phyloP scores from a whole-genome alignment of 2,113 vertebrate genomes.

The Chlorodrepanis virens region DNA sequence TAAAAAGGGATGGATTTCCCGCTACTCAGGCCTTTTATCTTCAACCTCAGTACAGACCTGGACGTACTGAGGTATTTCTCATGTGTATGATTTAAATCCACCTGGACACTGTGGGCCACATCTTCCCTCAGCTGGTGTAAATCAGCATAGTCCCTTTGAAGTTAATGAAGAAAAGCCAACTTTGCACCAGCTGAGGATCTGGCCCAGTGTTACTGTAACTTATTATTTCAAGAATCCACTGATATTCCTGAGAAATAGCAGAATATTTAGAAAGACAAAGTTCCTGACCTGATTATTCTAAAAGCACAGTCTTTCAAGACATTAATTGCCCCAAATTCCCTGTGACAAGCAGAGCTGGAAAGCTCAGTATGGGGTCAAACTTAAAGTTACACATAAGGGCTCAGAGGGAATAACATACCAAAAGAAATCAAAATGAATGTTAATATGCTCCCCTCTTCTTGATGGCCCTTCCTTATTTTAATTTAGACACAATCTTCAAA shows the following conservation, averaged over 20 bases:
- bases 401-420: not conserved
- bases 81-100: constrained; percentile 49
- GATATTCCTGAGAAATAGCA: constrained; percentile 39
- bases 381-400: not conserved
- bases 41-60: constrained; percentile 37
- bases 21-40: constrained; percentile 50
- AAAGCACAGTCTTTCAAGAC: constrained; percentile 14
- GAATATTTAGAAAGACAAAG: constrained; percentile 22
- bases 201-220: constrained; percentile 38
- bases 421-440: not conserved
- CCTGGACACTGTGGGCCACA: constrained; percentile 56
- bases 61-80: constrained; percentile 59
- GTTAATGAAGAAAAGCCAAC: constrained; percentile 59
- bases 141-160: constrained; percentile 62
- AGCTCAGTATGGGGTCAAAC: not conserved
- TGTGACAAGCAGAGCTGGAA: not conserved
- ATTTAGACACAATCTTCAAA: not conserved
- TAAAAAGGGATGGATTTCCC: constrained; percentile 70
- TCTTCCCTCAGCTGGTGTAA: constrained; percentile 65
- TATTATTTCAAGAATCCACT: constrained; percentile 38
- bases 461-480: not conserved
- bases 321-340: constrained; percentile 37
- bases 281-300: constrained; percentile 24
- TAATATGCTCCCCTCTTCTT: not conserved
- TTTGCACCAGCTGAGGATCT: constrained; percentile 48